Base-by-base conservation (phyloP, 2,888 invertebrate species). In the Sinelater perroti region DNA sequence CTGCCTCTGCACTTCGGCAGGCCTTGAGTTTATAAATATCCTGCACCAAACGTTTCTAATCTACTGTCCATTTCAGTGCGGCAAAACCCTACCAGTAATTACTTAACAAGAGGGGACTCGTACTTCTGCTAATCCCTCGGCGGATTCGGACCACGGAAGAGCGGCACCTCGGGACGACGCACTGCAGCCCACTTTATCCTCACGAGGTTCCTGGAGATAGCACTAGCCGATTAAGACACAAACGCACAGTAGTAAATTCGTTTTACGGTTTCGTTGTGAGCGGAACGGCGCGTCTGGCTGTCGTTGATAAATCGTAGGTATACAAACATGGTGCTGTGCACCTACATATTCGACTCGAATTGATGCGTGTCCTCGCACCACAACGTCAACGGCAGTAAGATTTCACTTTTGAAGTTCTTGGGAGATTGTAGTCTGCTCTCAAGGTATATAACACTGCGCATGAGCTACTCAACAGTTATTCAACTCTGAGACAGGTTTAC, bases 401-500 rank as follows among this genome's bases (percentile, higher is more conserved):
- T 73, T 72, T 72, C 72, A 73, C 73, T 73, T 73, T 72, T 70
- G 70, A 72, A 54, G 63, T 61, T 67, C 62, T 62, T 53, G 53
- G 63, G 69, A 69, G 73, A 73, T 73, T 72, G 71, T 70, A 70
- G 66, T 61, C 66, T 67, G 60, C 60, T 73, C 72, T 72, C 74
- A 75, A 75, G 75, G 75, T 74, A 71, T 68, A 64, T 45, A 46
- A 26, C n/a, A 50, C 36, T 49, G 70, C 72, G 73, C 75, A 68
- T 67, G 75, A 69, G 67, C 65, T 52, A 49, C 65, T 64, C 63
- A 65, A 73, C 74, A 73, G 75, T 76, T 74, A 75, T 72, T 73
- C 74, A 71, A 74, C 72, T 72, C 67, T 56, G 65, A 72, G 74
- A 69, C 75, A 69, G 71, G 73, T 75, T 75, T 72, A 73, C 73